Conservation (phyloP, 1,140 invertebrate genomes). For the Cherax quadricarinatus region DNA sequence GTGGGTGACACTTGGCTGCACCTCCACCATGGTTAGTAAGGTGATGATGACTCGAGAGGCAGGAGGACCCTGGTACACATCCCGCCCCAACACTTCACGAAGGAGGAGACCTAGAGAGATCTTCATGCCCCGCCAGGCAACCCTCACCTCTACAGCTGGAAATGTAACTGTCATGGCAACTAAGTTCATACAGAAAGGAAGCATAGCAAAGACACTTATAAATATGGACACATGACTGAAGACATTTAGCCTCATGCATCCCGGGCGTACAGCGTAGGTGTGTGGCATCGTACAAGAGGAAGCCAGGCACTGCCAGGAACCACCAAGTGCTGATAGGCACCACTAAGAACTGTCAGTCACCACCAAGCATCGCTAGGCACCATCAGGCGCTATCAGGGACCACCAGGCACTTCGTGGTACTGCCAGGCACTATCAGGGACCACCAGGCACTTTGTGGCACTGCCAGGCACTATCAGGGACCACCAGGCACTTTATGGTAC, state of each 20-base stretch:
- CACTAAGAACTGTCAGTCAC: too few species aligned
- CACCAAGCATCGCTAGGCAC: too few species aligned
- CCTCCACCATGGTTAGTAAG: neutral
- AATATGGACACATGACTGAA: conserved; percentile 40
- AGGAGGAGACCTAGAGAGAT: conserved; percentile 60
- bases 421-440: neutral
- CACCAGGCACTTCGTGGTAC: neutral
- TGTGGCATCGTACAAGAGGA: conserved; percentile 14
- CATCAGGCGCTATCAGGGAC: too few species aligned
- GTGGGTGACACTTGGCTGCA: neutral
- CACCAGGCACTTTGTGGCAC: too few species aligned
- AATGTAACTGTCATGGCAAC: conserved; percentile 38
- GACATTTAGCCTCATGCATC: conserved; percentile 51
- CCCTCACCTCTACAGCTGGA: conserved; percentile 1
- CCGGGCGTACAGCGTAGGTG: conserved; percentile 18
- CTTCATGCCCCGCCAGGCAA: conserved; percentile 4
- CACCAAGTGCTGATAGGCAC: too few species aligned
- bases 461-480: too few species aligned
- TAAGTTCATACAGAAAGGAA: conserved; percentile 37
- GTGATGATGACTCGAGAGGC: too few species aligned
- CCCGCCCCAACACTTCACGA: neutral
- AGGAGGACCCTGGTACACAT: neutral
- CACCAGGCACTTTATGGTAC: too few species aligned
- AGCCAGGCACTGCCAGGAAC: neutral
- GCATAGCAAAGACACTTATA: conserved; percentile 50